phyloP scores from a whole-genome alignment of 2,888 invertebrate genomes.

The Tipula helvola region DNA sequence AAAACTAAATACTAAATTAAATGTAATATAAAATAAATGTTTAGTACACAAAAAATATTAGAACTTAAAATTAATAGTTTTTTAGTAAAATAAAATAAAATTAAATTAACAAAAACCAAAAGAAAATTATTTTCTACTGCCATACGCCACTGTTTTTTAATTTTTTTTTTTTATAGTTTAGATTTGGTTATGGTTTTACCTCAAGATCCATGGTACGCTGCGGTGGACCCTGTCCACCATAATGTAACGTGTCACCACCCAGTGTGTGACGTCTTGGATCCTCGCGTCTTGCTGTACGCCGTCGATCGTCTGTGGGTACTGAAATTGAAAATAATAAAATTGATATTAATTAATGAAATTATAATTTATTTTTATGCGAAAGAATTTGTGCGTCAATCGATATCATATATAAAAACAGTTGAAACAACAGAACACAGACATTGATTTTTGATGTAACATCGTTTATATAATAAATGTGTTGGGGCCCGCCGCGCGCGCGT shows the following conservation, averaged over 20 bases:
- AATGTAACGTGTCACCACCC: slow-evolving; percentile 60
- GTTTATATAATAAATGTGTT: neutral
- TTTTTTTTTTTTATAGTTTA: neutral
- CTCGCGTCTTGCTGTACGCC: slow-evolving; percentile 47
- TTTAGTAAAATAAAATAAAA: neutral
- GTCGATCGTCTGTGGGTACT: slow-evolving; percentile 27
- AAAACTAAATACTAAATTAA: neutral
- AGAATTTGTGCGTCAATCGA: neutral
- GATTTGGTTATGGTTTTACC: slow-evolving; percentile 37
- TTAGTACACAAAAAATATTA: slow-evolving; percentile 4
- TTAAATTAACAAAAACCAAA: neutral
- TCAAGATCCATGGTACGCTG: slow-evolving; percentile 62
- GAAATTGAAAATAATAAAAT: neutral
- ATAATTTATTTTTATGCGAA: neutral
- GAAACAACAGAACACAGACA: neutral
- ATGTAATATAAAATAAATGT: neutral
- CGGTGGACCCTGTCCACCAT: slow-evolving; percentile 34
- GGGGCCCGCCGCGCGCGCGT: neutral
- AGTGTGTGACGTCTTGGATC: slow-evolving; percentile 75
- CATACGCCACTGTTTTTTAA: neutral
- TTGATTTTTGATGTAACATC: neutral
- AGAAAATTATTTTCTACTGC: neutral
- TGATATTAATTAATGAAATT: neutral
- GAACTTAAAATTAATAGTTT: neutral
- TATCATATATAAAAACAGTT: neutral